A percentile compares a stretch with the other conserved stretches of the same genome.
phyloP scores from a whole-genome alignment of 1,140 invertebrate genomes.

The Drosophila pachea region DNA sequence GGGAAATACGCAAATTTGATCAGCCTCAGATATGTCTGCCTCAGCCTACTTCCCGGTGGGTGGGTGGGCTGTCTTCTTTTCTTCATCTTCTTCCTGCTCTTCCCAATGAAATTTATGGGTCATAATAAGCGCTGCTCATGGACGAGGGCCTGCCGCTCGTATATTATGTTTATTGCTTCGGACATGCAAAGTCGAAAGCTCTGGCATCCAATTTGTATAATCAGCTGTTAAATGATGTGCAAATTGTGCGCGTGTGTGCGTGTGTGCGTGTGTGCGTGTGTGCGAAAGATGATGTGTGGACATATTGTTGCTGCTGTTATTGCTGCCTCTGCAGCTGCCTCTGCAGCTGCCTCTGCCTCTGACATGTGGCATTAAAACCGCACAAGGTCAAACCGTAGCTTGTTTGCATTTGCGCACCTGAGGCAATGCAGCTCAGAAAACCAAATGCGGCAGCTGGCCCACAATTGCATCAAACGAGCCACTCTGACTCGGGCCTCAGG shows the following conservation, averaged over 20 bases:
- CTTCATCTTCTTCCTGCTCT: neutral
- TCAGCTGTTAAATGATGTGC: conserved; percentile 69
- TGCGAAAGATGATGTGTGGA: neutral
- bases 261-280: conserved; percentile 10
- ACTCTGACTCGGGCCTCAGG: neutral
- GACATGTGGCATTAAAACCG: neutral
- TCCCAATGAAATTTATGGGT: conserved; percentile 66
- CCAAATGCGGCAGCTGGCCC: no score
- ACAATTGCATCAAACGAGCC: conserved; percentile 25
- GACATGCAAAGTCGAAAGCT: conserved; percentile 53
- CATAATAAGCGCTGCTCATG: conserved; percentile 59
- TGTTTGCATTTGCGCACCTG: conserved; percentile 21
- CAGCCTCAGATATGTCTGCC: no score
- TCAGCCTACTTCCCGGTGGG: no score
- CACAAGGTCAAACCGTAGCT: conserved; percentile 35
- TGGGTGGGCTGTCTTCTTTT: neutral
- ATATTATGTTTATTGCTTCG: conserved; percentile 70
- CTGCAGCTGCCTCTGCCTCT: neutral
- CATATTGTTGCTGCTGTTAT: neutral
- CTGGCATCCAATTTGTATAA: conserved; percentile 59
- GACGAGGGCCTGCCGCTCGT: conserved; percentile 34
- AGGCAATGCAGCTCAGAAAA: conserved; percentile 34
- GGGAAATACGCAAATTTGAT: no score
- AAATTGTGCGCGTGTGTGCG: conserved; percentile 40
- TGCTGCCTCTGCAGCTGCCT: neutral